Evolutionary conservation across 2,797 vertebrate species (phyloP).

Genomic region (Hoplostethus atlanticus): DNA sequence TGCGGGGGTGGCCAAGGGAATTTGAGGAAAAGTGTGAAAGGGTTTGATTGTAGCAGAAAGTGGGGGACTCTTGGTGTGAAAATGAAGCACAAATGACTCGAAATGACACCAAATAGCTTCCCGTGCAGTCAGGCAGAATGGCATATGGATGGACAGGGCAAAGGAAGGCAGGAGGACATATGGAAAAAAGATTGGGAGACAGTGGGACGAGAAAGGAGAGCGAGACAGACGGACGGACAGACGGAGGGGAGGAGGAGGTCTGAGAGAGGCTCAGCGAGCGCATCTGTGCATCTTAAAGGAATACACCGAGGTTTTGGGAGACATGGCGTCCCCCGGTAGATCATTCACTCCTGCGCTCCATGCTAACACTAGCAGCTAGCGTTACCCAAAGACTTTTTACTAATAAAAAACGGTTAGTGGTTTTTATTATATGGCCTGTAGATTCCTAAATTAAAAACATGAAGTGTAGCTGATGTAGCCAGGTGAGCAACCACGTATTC

Average conservation of each 20-base stretch:
- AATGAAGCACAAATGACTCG: constrained; percentile 66
- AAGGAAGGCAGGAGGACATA: constrained; percentile 47
- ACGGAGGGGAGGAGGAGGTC: constrained; percentile 35
- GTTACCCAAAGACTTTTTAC: no score
- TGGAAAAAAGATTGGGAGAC: constrained; percentile 65
- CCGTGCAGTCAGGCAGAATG: constrained; percentile 39
- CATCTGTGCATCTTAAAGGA: constrained; percentile 60
- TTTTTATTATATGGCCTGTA: no score
- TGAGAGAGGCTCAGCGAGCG: constrained; percentile 13
- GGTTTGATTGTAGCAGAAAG: constrained; percentile 73
- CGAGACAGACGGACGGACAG: constrained; percentile 29
- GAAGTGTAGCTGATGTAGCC: no score
- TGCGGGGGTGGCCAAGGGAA: constrained; percentile 78
- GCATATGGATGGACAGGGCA: constrained; percentile 33
- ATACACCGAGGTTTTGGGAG: constrained; percentile 28
- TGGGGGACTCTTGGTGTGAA: constrained; percentile 66
- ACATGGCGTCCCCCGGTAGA: not conserved
- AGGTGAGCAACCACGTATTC: no score
- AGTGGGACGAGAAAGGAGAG: constrained; percentile 39
- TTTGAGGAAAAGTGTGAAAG: constrained; percentile 76
- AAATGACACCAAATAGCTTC: constrained; percentile 63
- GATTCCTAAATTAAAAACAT: no score
- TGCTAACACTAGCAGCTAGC: no score
- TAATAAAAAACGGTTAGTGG: no score
- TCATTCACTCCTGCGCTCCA: no score